Evolutionary conservation across 2,113 vertebrate species (phyloP).

Genomic region (Motacilla alba): DNA sequence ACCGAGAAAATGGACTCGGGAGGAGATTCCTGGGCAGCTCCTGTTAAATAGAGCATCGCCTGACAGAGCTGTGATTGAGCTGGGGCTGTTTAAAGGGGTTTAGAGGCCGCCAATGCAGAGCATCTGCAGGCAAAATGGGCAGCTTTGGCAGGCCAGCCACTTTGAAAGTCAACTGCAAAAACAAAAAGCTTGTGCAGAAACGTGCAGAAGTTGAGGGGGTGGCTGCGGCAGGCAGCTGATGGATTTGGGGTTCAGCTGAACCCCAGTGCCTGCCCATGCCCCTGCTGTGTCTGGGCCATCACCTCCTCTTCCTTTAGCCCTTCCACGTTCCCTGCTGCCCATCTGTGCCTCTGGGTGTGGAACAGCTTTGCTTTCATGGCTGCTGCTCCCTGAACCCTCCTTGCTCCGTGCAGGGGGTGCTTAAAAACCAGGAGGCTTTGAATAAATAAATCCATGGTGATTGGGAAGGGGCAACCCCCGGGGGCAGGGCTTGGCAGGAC

Average conservation of each 20-base stretch:
- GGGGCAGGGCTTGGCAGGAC: not conserved
- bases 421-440: not conserved
- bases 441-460: not conserved
- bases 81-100: slow-evolving; percentile 20
- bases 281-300: not conserved
- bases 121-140: slow-evolving; percentile 42
- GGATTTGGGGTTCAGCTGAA: not conserved
- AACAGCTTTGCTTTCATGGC: rapidly evolving
- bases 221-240: not conserved
- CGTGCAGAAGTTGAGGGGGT: not conserved
- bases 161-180: not conserved
- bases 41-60: slow-evolving; percentile 63
- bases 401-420: not conserved
- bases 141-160: not conserved
- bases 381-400: not conserved
- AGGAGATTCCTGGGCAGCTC: slow-evolving; percentile 47
- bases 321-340: not conserved
- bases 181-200: not conserved
- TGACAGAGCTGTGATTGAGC: slow-evolving; percentile 58
- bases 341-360: not conserved
- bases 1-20: slow-evolving; percentile 46
- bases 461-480: no score
- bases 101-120: slow-evolving; percentile 32
- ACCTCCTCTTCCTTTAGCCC: not conserved
- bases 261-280: not conserved